Percentiles rank a stretch among this genome's conserved stretches.
These are phyloP conservation scores for Gymnoscopelus braueri DNA, from an alignment of 2,797 vertebrate species.

Conservation along the genomic window DNA sequence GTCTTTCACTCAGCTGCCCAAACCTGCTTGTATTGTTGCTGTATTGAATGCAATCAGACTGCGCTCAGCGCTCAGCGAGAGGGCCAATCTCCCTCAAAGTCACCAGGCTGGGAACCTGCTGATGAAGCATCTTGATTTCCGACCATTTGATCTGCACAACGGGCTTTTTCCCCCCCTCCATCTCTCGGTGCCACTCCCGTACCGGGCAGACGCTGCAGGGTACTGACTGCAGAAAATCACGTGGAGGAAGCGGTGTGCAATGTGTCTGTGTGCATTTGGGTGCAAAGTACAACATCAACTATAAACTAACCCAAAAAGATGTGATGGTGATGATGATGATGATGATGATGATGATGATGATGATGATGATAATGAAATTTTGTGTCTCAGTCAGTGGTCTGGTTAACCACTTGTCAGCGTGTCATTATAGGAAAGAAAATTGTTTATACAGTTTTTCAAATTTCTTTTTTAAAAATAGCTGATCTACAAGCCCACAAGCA, in stretches of 20 bases:
- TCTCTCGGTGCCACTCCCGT: slow-evolving; percentile 57
- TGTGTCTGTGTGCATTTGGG: slow-evolving; percentile 36
- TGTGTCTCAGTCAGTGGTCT: no score
- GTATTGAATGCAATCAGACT: slow-evolving; percentile 69
- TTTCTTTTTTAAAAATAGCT: no score
- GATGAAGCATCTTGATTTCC: slow-evolving; percentile 78
- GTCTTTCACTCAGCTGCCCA: slow-evolving; percentile 54
- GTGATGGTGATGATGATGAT: no score
- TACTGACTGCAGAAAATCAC: slow-evolving; percentile 77
- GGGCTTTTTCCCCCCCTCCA: slow-evolving; percentile 56
- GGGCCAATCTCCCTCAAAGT: slow-evolving; percentile 82
- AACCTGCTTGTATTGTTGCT: slow-evolving; percentile 60
- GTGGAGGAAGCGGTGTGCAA: slow-evolving; percentile 38
- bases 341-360: no score
- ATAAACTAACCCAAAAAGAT: slow-evolving; percentile 39
- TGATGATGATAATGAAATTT: no score
- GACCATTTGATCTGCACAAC: slow-evolving; percentile 75
- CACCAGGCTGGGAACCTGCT: slow-evolving; percentile 69
- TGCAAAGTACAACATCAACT: slow-evolving; percentile 65
- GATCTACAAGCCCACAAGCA: no score
- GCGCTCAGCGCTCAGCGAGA: slow-evolving; percentile 65
- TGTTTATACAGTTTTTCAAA: no score
- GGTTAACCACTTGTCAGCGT: no score
- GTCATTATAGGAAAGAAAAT: no score
- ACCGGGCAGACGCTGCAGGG: slow-evolving; percentile 52